Conservation (phyloP, 2,888 invertebrate species). For the Athalia circularis region DNA sequence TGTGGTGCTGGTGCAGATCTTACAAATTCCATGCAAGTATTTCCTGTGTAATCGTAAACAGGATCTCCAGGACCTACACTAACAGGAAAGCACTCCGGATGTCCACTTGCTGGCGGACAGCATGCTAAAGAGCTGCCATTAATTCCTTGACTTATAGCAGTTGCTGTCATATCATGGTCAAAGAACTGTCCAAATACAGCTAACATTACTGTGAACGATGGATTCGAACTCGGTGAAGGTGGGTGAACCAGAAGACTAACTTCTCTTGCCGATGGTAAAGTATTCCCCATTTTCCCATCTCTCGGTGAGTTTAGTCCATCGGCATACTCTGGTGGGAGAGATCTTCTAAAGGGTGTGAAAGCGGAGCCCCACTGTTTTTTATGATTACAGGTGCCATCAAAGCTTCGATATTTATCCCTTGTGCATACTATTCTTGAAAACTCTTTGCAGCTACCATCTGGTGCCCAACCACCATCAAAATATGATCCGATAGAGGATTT, state of each 20-base stretch:
- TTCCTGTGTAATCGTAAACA: slow-evolving; percentile 80
- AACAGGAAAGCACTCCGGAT: slow-evolving; percentile 91
- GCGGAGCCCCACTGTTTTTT: slow-evolving; percentile 83
- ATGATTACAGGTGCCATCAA: slow-evolving; percentile 87
- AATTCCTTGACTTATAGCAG: slow-evolving; percentile 84
- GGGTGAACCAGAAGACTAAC: slow-evolving; percentile 85
- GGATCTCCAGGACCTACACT: slow-evolving; percentile 81
- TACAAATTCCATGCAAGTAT: slow-evolving; percentile 90
- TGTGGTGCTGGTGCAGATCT: slow-evolving; percentile 87
- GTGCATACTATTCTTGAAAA: slow-evolving; percentile 57
- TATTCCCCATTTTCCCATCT: slow-evolving; percentile 74
- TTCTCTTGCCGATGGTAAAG: slow-evolving; percentile 84
- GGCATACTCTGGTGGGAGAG: slow-evolving; percentile 84
- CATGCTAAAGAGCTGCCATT: slow-evolving; percentile 85
- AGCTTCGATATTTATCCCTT: slow-evolving; percentile 78
- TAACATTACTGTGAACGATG: slow-evolving; percentile 87
- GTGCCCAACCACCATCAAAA: slow-evolving; percentile 66
- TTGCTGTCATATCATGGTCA: slow-evolving; percentile 91
- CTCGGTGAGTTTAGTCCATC: slow-evolving; percentile 84
- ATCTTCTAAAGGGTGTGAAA: slow-evolving; percentile 84
- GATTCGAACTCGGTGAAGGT: slow-evolving; percentile 84
- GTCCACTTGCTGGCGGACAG: slow-evolving; percentile 76
- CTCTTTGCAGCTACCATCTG: slow-evolving; percentile 60
- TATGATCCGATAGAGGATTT: slow-evolving; percentile 63
- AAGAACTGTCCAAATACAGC: slow-evolving; percentile 93